Evolutionary conservation across 2,797 vertebrate genomes (phyloP), one percentile per base, ranked within the genome.

Genomic region (Chloroceryle amazona): DNA sequence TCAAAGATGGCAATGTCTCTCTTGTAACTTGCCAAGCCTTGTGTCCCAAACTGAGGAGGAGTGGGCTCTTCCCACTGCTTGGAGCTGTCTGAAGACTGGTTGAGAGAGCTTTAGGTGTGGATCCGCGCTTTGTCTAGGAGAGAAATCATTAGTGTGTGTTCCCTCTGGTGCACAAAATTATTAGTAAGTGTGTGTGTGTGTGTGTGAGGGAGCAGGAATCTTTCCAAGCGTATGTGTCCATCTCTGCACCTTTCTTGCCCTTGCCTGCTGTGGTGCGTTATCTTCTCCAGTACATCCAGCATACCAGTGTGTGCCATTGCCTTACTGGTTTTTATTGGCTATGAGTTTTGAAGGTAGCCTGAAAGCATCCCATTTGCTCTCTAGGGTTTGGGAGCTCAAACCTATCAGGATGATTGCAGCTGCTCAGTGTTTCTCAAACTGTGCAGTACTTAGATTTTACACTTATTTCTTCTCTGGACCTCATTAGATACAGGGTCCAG

Each of bases 1-100:
- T 31, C 61, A 72, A 63, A 44, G 92, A 65, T 72, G 46, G 57
- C 94, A 92, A 90, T 65, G 41, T 39, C 13, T 47, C 28, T 73
- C 86, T 89, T 58, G 49, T 67, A 81, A 33, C 57, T 76, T 3
- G 0, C 49, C 1, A 3, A 49, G 61, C 37, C 46, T 57, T 2
- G 0, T 37, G 33, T 71, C 67, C 46, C 29, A 61, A 11, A 42
- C 11, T 37, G 54, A 75, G 70, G 5, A 58, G 29, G 23, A 84
- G 8, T 7, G 25, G 41, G 39, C 49, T 81, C 65, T 87, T 83
- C 28, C 19, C 49, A 22, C 22, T 1, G 0, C 58, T 17, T 47
- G 61, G 71, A 82, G 26, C 55, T 84, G 29, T 42, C 49, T 72
- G 70, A 76, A 55, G 41, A 22, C 26, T 9, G 4, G 2, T 14